Evolutionary conservation across 1,140 invertebrate genomes (phyloP).

Genomic region (Periplaneta americana): DNA sequence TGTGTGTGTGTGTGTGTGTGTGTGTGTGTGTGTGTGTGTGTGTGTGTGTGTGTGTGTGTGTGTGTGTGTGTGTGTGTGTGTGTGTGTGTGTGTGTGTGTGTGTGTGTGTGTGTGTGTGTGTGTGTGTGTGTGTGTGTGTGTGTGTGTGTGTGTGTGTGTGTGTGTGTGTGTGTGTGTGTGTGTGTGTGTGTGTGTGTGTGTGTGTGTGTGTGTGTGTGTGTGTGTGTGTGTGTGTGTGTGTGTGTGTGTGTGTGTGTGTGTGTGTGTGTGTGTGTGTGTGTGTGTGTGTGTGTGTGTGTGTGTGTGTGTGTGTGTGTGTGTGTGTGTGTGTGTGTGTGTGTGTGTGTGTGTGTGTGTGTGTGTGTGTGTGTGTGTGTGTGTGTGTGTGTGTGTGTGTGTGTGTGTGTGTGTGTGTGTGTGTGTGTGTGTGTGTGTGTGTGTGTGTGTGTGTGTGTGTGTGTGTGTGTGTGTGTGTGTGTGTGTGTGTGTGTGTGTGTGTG

Average conservation of each 20-base stretch:
- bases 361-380: conserved; percentile 25
- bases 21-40: conserved; percentile 20
- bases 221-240: conserved; percentile 21
- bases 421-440: conserved; percentile 9
- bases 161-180: conserved; percentile 29
- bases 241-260: conserved; percentile 20
- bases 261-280: conserved; percentile 21
- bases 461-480: conserved; percentile 9
- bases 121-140: conserved; percentile 22
- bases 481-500: conserved; percentile 9
- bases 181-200: conserved; percentile 21
- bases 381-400: conserved; percentile 26
- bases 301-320: conserved; percentile 23
- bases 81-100: conserved; percentile 22
- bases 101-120: conserved; percentile 22
- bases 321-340: conserved; percentile 25
- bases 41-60: conserved; percentile 23
- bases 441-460: conserved; percentile 9
- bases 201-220: conserved; percentile 21
- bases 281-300: conserved; percentile 21
- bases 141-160: conserved; percentile 32
- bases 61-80: conserved; percentile 22
- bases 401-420: conserved; percentile 21
- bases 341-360: conserved; percentile 23
- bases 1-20: conserved; percentile 28